Base-by-base conservation (phyloP, 2,113 vertebrate species). In the Tiliqua scincoides region DNA sequence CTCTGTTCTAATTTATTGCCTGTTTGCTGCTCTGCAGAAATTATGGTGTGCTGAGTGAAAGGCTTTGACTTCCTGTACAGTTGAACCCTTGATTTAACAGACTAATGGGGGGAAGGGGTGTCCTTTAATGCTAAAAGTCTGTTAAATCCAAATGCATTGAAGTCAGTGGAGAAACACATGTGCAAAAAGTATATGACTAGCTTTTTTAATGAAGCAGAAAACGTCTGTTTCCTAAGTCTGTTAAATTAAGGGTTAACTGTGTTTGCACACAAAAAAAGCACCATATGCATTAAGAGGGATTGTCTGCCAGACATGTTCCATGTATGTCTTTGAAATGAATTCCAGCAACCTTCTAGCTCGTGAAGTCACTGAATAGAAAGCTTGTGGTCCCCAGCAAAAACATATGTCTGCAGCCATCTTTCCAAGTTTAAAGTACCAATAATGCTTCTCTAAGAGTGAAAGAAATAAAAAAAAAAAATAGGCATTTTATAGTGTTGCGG, bases 1-100 rank as follows among this genome's bases (percentile, higher is more conserved):
- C 68, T 87, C 82, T 86, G 59, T 1, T 30, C 72, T 94, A 76
- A 90, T 90, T 94, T 94, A 87, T 87, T 91, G 87, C 84, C 89
- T 87, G 77, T 89, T 78, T 76, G 63, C 81, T 92, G 89, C 84
- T 76, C 83, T 73, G 68, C 82, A 79, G 63, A 82, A 0, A 2
- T 48, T 88, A 91, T 87, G 82, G 92, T 87, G 75, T 70, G 37
- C 35, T 37, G 20, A 20, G 68, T 30, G 81, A 59, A 83, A 37
- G 8, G 68, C 67, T 59, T 40, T 73, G 70, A 83, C 25, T 17
- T 73, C 62, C 43, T 48, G 43, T 48, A 48, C 43, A 48, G 43
- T 48, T 48, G 43, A 48, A 48, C 43, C 43, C 43, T 48, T 8
- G 43, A 48, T 48, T 48, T 48, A 48, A 48, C 43, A 8, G 43